Percentiles rank a stretch among this genome's conserved stretches.
These are phyloP conservation scores for Drosophila sproati DNA, from an alignment of 1,140 invertebrate species.

Conservation along the genomic window DNA sequence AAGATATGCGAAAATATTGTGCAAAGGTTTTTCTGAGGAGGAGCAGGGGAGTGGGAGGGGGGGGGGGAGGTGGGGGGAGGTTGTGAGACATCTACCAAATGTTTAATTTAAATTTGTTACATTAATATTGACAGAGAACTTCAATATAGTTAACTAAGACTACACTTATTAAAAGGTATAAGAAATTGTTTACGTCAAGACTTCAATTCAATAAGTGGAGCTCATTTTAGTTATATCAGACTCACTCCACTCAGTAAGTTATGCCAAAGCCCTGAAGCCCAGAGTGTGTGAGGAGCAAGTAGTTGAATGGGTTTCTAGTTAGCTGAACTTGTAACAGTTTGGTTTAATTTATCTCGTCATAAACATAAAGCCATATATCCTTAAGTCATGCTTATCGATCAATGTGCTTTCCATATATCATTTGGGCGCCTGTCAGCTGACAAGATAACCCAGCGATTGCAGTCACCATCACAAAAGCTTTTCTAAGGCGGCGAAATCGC, in stretches of 20 bases:
- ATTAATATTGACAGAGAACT: neutral
- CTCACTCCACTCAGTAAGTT: no score
- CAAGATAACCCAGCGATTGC: conserved; percentile 20
- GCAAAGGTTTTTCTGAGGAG: conserved; percentile 46
- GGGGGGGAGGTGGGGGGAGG: neutral
- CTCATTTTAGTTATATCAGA: no score
- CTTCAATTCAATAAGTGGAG: no score
- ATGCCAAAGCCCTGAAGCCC: no score
- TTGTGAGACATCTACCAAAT: conserved; percentile 39
- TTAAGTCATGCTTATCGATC: conserved; percentile 7
- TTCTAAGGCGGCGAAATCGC: conserved; percentile 4
- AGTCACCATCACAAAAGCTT: conserved; percentile 27
- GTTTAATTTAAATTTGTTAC: conserved; percentile 42
- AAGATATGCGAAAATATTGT: conserved; percentile 41
- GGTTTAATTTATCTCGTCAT: neutral
- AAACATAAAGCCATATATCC: neutral
- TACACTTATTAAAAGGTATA: no score
- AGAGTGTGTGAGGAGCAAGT: no score
- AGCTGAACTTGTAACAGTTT: no score
- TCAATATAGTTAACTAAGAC: no score
- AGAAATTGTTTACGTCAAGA: no score
- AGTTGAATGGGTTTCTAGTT: no score
- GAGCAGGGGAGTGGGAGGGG: no score
- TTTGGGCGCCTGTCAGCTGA: conserved; percentile 21
- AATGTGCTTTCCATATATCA: conserved; percentile 27